Evolutionary conservation across 2,797 vertebrate genomes (phyloP).

Genomic region (Linurgus olivaceus): DNA sequence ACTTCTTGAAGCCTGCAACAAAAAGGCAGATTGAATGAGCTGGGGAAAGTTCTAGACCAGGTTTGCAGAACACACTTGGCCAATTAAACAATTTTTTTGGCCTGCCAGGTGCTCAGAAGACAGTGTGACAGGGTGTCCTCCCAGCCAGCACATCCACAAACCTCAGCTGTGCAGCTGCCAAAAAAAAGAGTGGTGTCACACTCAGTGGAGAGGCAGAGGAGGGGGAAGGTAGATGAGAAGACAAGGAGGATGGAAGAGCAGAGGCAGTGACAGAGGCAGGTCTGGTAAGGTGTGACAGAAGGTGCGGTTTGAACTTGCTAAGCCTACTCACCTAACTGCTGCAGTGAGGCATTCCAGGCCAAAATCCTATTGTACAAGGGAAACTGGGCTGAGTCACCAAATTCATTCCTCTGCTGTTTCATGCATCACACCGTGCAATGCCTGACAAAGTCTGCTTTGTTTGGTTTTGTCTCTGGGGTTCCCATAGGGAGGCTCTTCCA

Average conservation of each 20-base stretch:
- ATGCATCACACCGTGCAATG: neutral
- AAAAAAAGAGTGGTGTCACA: neutral
- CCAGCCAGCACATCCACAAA: neutral
- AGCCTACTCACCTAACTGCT: neutral
- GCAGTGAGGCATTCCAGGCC: neutral
- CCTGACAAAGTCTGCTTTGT: neutral
- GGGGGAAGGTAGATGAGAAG: neutral
- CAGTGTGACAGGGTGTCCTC: accelerated
- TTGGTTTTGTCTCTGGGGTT: neutral
- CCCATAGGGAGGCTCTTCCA: neutral
- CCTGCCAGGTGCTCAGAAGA: neutral
- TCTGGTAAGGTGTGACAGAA: neutral
- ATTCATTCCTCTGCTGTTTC: neutral
- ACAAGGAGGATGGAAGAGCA: neutral
- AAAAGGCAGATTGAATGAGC: neutral
- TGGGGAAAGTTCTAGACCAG: neutral
- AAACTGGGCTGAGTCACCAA: conserved; percentile 6
- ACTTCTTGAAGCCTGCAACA: neutral
- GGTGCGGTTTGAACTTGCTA: neutral
- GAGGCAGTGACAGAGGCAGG: neutral
- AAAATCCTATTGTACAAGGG: neutral
- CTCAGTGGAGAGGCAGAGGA: neutral
- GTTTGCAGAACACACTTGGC: neutral
- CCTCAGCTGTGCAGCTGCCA: neutral
- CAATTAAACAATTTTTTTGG: neutral